phyloP scores from a whole-genome alignment of 2,888 invertebrate species.

The Sepiola atlantica region DNA sequence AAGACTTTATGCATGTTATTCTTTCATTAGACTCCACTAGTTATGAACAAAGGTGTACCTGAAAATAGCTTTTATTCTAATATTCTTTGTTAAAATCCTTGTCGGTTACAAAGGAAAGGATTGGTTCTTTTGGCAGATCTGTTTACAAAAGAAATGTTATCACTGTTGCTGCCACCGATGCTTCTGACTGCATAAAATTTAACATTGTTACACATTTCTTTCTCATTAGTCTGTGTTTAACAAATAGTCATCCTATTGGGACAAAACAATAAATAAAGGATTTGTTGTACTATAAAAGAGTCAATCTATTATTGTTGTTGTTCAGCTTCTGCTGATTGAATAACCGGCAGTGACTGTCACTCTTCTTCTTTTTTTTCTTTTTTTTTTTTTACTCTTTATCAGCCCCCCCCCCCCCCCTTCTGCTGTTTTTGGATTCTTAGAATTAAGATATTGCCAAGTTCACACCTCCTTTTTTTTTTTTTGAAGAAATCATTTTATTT shows the following conservation, averaged over 20 bases:
- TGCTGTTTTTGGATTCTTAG: background rate
- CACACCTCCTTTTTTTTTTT: background rate
- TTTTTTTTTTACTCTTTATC: background rate
- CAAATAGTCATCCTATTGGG: background rate
- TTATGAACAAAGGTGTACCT: background rate
- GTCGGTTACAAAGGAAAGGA: background rate
- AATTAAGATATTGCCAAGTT: background rate
- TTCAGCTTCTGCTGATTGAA: background rate
- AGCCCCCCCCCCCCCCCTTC: background rate
- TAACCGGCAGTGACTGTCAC: background rate
- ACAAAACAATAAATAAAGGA: background rate
- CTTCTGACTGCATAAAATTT: background rate
- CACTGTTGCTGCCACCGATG: background rate
- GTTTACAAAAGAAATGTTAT: background rate
- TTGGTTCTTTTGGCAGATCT: background rate
- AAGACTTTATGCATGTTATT: background rate
- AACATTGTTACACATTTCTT: background rate
- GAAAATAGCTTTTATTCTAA: background rate
- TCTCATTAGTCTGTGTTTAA: background rate
- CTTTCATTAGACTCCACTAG: background rate
- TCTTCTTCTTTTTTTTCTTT: background rate
- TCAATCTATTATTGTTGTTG: slow-evolving; percentile 15
- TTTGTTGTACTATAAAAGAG: background rate
- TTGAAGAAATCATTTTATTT: background rate
- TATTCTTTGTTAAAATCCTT: background rate